Evolutionary conservation across 2,797 vertebrate species (phyloP), one percentile per base, ranked within the genome.

Genomic region (Sebastes melanostomus): DNA sequence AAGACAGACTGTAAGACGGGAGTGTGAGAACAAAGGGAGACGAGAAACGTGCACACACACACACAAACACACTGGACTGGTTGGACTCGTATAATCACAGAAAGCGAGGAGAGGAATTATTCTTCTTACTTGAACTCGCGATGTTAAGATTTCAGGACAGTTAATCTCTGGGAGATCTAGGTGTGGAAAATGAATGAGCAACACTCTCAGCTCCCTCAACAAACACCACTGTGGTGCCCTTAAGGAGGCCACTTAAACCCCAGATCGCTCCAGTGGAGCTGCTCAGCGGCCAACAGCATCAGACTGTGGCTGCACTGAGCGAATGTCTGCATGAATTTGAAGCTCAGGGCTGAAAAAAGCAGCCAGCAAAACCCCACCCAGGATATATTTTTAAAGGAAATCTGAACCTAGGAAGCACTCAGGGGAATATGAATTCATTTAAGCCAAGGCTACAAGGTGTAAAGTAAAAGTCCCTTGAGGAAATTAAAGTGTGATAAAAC

Each of bases 11-110:
- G 88, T 72, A 78, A 84, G 89, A 89, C 6, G 56, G 74, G 55
- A 82, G 82, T 78, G 83, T 72, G 86, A 93, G 92, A 93, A 94
- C 93, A 94, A 94, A 94, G 93, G 86, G 77, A 80, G 76, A 76
- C 1, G 16, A 80, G 78, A 88, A 67, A 85, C 1, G 6, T 42
- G 50, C 24, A 18, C 10, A n/a, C 77, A 62, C 82, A 63, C 75
- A 73, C 69, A n/a, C 9, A 24, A n/a, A 29, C 9, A 46, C 65
- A 58, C 71, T 50, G 76, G 67, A 75, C 70, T 38, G 55, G 46
- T 61, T 75, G 70, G 69, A 73, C 27, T 16, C 18, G 13, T 80
- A 82, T 78, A 88, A 81, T 82, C 74, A 77, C 69, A 72, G 66
- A 75, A 56, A 69, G 61, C 1, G 25, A 61, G 30, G 36, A 69